Conservation (phyloP, 2,797 vertebrate genomes). For the Lophura swinhoii region DNA sequence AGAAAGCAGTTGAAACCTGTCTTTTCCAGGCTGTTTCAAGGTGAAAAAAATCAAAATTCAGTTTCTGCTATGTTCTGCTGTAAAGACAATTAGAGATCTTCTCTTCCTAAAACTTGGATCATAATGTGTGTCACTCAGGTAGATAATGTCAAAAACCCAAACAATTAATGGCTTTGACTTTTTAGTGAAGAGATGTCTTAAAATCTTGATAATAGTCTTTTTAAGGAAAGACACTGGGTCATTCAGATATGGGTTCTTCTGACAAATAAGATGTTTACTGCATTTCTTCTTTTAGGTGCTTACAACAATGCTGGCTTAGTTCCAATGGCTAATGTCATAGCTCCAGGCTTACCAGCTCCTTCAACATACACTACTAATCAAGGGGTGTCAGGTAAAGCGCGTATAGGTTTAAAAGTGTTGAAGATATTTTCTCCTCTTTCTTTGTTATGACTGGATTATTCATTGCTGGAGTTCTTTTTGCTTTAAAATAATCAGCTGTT, state of each 20-base stretch:
- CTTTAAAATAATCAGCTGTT: constrained; percentile 43
- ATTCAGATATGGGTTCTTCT: background rate
- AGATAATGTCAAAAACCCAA: background rate
- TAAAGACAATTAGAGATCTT: background rate
- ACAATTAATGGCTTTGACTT: background rate
- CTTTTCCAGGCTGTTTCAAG: background rate
- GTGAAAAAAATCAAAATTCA: background rate
- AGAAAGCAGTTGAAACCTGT: background rate
- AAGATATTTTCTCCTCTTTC: background rate
- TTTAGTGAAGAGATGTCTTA: background rate
- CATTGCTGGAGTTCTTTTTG: background rate
- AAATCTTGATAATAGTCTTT: background rate
- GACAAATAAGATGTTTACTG: background rate
- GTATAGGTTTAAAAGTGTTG: background rate
- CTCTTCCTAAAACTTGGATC: background rate
- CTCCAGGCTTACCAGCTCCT: constrained; percentile 89
- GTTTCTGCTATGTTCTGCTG: background rate
- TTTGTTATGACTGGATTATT: background rate
- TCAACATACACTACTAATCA: constrained; percentile 88
- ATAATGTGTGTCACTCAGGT: background rate
- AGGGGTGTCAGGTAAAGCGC: constrained; percentile 77
- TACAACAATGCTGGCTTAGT: constrained; percentile 96
- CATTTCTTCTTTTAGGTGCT: constrained; percentile 87
- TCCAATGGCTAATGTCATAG: constrained; percentile 91
- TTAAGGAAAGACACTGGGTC: background rate